Evolutionary conservation across 2,797 vertebrate genomes (phyloP), one percentile per base, ranked within the genome.

Genomic region (Morus bassanus): DNA sequence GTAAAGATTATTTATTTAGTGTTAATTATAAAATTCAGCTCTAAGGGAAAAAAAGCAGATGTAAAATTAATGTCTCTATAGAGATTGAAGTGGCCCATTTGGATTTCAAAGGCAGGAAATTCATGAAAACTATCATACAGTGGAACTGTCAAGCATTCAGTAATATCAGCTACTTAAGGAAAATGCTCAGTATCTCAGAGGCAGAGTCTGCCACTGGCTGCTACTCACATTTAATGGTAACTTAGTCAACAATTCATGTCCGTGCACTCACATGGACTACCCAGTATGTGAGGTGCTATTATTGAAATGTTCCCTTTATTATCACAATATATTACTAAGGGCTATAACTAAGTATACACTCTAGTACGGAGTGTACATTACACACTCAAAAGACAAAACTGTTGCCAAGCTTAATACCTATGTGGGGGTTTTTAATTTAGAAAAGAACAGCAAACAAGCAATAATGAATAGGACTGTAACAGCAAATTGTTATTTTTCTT

Each of bases 91-190:
- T 37, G 19, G 25, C 30, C 85, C 43, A 56, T 85, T 93, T 91
- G 59, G 81, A 95, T 88, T 94, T 92, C 89, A 95, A 95, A 94
- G 90, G 75, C 91, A 91, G 88, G 82, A 96, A 95, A 94, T 88
- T 56, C 22, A 69, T 78, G 35, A 94, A 60, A 88, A 89, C 1
- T 4, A 16, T 72, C 57, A 31, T 43, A 46, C 11, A 90, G 72
- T 45, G 64, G 61, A 96, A 64, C 43, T 68, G 75, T 81, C 83
- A 89, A 88, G 86, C 60, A 54, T 81, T 78, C 48, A 23, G 60
- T 70, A 53, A 15, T 53, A 93, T 67, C 77, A 93, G 54, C 64
- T 70, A 70, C 87, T 95, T 92, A 88, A 85, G 72, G 28, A 91
- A 83, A 87, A 79, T 33, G 18, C 13, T 89, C 74, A 25, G n/a